phyloP scores from a whole-genome alignment of 2,113 vertebrate genomes.

The Calyptommatus sinebrachiatus region DNA sequence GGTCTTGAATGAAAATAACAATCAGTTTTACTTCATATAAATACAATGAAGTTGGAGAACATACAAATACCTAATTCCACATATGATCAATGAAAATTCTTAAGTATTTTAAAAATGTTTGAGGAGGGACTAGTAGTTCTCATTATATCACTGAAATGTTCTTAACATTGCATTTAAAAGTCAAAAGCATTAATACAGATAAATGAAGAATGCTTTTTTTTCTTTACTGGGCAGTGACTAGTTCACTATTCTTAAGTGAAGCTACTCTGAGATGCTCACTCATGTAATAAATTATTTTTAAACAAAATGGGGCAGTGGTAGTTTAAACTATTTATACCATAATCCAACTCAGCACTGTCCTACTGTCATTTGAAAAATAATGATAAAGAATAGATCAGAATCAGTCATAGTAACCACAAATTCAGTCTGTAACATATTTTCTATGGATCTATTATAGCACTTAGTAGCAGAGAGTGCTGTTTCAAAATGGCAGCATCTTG shows the following conservation, averaged over 20 bases:
- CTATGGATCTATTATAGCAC: background rate
- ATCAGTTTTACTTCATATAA: background rate
- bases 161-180: background rate
- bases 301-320: background rate
- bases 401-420: background rate
- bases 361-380: background rate
- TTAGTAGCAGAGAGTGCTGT: background rate
- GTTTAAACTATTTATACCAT: background rate
- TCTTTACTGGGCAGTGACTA: background rate
- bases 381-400: background rate
- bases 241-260: constrained; percentile 3
- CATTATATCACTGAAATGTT: too few species aligned
- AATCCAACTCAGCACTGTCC: background rate
- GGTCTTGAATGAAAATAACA: background rate
- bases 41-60: background rate
- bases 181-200: background rate
- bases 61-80: background rate
- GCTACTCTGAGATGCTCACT: background rate
- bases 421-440: background rate
- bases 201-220: background rate
- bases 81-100: background rate
- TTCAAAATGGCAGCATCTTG: constrained; percentile 20
- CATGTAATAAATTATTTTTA: background rate
- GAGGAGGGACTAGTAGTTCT: too few species aligned
- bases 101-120: background rate